phyloP scores from a whole-genome alignment of 2,113 vertebrate genomes.

The Calyptommatus sinebrachiatus region DNA sequence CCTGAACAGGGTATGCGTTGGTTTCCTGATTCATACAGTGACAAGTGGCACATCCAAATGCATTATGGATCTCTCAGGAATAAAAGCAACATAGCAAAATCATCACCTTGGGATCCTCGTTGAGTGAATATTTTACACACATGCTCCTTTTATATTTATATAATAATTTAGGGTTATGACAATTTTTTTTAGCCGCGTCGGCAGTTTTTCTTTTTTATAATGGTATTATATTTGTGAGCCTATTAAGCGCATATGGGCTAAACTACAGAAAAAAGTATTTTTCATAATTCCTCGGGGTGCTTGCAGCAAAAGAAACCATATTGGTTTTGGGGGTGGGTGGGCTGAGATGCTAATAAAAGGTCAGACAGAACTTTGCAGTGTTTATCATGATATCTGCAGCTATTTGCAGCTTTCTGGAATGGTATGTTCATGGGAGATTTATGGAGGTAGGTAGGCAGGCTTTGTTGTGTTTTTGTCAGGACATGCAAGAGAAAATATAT shows the following conservation, averaged over 20 bases:
- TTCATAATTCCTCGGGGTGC: conserved; percentile 85
- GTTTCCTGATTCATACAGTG: conserved; percentile 82
- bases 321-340: conserved; percentile 69
- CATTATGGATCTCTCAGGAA: conserved; percentile 85
- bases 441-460: conserved; percentile 35
- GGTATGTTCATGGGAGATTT: conserved; percentile 59
- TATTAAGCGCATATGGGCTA: conserved; percentile 85
- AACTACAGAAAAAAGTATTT: conserved; percentile 83
- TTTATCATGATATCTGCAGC: conserved; percentile 67
- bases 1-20: conserved; percentile 80
- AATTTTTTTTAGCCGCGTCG: conserved; percentile 84
- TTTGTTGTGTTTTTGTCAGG: background rate
- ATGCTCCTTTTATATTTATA: conserved; percentile 88
- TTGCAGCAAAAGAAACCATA: conserved; percentile 73
- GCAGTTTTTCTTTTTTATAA: conserved; percentile 87
- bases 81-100: conserved; percentile 81
- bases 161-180: conserved; percentile 88
- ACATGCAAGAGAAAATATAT: background rate
- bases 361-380: conserved; percentile 75
- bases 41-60: conserved; percentile 81
- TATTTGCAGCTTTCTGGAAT: conserved; percentile 63
- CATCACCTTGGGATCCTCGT: conserved; percentile 85
- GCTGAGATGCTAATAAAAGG: conserved; percentile 81
- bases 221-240: conserved; percentile 85
- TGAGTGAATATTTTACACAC: conserved; percentile 89